A percentile compares a stretch with the other conserved stretches of the same genome.
phyloP scores from a whole-genome alignment of 1,140 invertebrate species.

The Drosophila murphyi region DNA sequence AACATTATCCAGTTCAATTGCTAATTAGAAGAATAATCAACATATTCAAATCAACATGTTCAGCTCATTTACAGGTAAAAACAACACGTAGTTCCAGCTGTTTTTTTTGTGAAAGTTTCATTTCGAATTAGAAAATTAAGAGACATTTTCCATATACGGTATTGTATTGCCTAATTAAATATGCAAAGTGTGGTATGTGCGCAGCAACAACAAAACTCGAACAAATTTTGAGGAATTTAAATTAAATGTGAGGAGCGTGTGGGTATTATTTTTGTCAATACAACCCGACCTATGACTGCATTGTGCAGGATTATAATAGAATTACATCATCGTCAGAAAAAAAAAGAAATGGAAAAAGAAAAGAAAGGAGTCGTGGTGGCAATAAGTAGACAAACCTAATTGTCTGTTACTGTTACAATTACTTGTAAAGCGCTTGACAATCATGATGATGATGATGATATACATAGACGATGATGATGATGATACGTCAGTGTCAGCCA shows the following conservation, averaged over 20 bases:
- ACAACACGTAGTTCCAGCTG: slow-evolving; percentile 14
- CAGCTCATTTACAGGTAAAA: slow-evolving; percentile 79
- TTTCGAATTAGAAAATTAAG: slow-evolving; percentile 18
- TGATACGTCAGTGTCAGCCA: slow-evolving; percentile 62
- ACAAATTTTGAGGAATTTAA: background rate
- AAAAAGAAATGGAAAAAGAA: background rate
- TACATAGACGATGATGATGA: slow-evolving; percentile 20
- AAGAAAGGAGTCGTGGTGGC: slow-evolving; percentile 37
- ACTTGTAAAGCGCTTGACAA: slow-evolving; percentile 27
- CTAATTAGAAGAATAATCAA: slow-evolving; percentile 15
- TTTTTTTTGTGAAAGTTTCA: slow-evolving; percentile 68
- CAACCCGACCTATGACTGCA: slow-evolving; percentile 43
- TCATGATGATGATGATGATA: slow-evolving; percentile 20
- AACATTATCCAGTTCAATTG: background rate
- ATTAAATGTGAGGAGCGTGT: slow-evolving; percentile 24
- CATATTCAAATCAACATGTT: slow-evolving; percentile 65
- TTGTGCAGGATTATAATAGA: slow-evolving; percentile 40
- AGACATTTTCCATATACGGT: slow-evolving; percentile 1
- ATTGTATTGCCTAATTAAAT: slow-evolving; percentile 22
- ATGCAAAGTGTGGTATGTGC: slow-evolving; percentile 23
- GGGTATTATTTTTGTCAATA: background rate
- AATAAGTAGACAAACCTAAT: slow-evolving; percentile 57
- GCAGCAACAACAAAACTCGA: slow-evolving; percentile 14
- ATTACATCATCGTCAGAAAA: slow-evolving; percentile 43
- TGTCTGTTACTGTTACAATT: slow-evolving; percentile 54